Evolutionary conservation across 2,888 invertebrate genomes (phyloP).

Genomic region (Pharmacophagus antenor): DNA sequence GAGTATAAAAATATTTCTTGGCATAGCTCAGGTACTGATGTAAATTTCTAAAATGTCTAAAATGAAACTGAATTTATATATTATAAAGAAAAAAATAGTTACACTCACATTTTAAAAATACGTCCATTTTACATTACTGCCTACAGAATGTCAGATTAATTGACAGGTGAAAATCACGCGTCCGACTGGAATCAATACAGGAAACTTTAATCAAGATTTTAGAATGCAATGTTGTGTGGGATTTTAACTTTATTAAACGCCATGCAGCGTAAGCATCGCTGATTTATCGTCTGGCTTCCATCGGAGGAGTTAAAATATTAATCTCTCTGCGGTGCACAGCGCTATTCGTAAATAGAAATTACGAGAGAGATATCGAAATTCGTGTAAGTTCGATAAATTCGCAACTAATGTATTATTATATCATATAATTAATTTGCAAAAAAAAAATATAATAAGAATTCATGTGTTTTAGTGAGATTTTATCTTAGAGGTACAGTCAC

Average conservation of each 20-base stretch:
- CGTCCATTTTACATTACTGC: too few relatives aligned
- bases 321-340: conserved; percentile 39
- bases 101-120: too few relatives aligned
- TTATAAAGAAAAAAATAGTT: too few relatives aligned
- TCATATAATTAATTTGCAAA: neutral
- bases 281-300: conserved; percentile 43
- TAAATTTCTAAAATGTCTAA: too few relatives aligned
- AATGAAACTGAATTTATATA: too few relatives aligned
- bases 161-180: neutral
- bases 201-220: conserved; percentile 8
- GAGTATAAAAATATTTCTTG: too few relatives aligned
- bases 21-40: too few relatives aligned
- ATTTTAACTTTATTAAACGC: conserved; percentile 31
- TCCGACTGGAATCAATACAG: neutral
- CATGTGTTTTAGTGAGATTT: too few relatives aligned
- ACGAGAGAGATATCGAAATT: conserved; percentile 32
- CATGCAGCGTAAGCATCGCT: conserved; percentile 30
- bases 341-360: conserved; percentile 42
- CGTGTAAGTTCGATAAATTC: conserved; percentile 20
- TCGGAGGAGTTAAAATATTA: conserved; percentile 41
- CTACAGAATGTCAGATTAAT: neutral
- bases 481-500: too few relatives aligned
- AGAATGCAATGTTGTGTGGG: conserved; percentile 16
- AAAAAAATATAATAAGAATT: neutral
- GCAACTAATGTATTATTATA: too few relatives aligned